Conservation (phyloP, 2,888 invertebrate species). For the Chrysomela aeneicollis region DNA sequence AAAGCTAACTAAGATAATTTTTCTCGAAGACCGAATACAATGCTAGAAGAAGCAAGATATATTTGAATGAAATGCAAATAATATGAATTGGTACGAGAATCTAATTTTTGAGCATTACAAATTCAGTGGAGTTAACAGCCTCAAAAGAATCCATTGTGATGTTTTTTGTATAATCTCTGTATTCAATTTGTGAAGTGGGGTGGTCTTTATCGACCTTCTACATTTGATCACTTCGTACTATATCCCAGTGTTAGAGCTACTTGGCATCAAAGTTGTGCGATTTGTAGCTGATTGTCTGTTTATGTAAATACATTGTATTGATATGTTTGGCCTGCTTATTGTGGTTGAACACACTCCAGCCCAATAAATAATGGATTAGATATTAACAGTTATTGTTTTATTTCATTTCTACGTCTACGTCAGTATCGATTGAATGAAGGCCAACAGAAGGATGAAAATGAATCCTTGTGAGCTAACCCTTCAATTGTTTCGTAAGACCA, state of each 20-base stretch:
- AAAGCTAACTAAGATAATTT: no score
- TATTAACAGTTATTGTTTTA: slow-evolving; percentile 12
- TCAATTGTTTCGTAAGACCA: no score
- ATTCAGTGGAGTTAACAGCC: no score
- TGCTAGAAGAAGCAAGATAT: no score
- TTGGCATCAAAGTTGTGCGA: slow-evolving; percentile 52
- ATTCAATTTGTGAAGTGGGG: slow-evolving; percentile 43
- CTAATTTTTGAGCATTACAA: no score
- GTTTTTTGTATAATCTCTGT: slow-evolving; percentile 52
- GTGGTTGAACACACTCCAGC: slow-evolving; percentile 60
- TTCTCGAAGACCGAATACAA: no score
- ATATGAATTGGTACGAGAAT: no score
- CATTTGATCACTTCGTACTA: slow-evolving; percentile 33
- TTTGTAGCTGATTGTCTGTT: slow-evolving; percentile 58
- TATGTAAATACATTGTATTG: slow-evolving; percentile 58
- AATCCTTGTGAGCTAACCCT: no score
- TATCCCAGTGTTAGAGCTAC: slow-evolving; percentile 58
- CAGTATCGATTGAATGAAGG: no score
- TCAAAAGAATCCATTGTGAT: no score
- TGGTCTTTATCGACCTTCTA: slow-evolving; percentile 11
- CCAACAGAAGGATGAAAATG: no score
- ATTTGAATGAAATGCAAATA: no score
- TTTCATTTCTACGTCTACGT: not conserved
- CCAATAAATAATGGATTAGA: slow-evolving; percentile 62
- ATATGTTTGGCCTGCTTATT: slow-evolving; percentile 57